These are phyloP conservation scores for Eurytoma californica DNA, from an alignment of 2,888 invertebrate species.

Conservation along the genomic window DNA sequence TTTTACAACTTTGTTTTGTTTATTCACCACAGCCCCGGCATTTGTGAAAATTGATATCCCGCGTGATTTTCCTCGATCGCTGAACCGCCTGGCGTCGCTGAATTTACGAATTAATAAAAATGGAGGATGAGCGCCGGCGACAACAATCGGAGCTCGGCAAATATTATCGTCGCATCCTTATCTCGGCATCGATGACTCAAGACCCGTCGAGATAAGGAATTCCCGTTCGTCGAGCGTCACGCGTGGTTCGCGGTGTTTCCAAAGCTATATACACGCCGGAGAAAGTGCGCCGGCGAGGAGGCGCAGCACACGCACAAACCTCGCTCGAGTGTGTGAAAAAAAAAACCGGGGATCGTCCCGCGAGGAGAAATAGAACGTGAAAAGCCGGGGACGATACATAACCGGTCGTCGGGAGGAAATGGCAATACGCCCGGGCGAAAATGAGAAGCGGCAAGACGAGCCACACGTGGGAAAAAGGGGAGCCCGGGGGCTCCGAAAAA, in stretches of 20 bases:
- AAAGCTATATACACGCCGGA: constrained; percentile 61
- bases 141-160: no score
- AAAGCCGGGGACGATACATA: constrained; percentile 25
- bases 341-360: neutral
- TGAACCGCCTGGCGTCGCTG: no score
- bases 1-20: no score
- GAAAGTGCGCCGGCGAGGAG: constrained; percentile 66
- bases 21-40: no score
- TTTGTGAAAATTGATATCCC: no score
- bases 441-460: constrained; percentile 10
- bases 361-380: constrained; percentile 36
- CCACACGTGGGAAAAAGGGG: constrained; percentile 17
- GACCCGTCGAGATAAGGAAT: neutral
- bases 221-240: neutral
- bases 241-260: constrained; percentile 3
- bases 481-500: neutral
- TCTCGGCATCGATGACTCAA: no score
- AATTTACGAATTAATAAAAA: no score
- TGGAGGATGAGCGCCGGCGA: no score
- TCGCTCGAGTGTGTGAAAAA: no score
- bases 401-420: constrained; percentile 20
- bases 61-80: no score
- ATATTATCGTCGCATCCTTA: no score
- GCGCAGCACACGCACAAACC: constrained; percentile 2
- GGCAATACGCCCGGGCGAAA: constrained; percentile 28